A percentile compares a stretch with the other conserved stretches of the same genome.
Evolutionary conservation across 2,113 vertebrate genomes (phyloP).

Genomic region (Charadrius vociferus): DNA sequence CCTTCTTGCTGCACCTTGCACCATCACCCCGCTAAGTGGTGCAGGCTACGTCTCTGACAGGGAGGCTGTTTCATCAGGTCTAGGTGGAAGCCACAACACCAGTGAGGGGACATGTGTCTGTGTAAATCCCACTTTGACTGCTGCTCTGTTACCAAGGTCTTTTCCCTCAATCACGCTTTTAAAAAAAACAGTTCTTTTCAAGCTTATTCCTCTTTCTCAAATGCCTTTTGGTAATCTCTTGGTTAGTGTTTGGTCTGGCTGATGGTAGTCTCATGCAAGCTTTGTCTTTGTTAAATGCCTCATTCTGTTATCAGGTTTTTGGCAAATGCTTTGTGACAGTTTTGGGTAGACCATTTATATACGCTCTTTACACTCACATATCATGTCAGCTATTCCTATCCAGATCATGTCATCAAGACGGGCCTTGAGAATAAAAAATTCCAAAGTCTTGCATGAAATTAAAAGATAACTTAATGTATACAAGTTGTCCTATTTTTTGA

Average conservation of each 20-base stretch:
- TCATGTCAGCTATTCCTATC: neutral
- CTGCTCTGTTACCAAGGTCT: neutral
- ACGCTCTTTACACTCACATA: fast-evolving
- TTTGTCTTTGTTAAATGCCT: neutral
- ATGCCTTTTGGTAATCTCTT: neutral
- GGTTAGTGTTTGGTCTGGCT: neutral
- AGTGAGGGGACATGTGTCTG: neutral
- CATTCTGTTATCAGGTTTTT: neutral
- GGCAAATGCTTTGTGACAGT: neutral
- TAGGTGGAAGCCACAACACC: neutral
- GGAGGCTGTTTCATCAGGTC: neutral
- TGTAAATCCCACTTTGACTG: neutral
- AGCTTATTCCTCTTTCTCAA: neutral
- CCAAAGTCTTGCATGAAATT: neutral
- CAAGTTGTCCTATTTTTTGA: neutral
- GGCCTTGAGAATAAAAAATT: neutral
- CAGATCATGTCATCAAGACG: neutral
- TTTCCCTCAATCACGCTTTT: neutral
- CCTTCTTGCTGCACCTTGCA: neutral
- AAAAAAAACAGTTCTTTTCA: neutral
- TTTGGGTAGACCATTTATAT: neutral
- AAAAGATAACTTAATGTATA: neutral
- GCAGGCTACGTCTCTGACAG: neutral
- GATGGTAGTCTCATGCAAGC: neutral
- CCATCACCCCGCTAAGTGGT: neutral